Evolutionary conservation across 2,888 invertebrate genomes (phyloP), one percentile per base, ranked within the genome.

Genomic region (Aleiodes alternator): DNA sequence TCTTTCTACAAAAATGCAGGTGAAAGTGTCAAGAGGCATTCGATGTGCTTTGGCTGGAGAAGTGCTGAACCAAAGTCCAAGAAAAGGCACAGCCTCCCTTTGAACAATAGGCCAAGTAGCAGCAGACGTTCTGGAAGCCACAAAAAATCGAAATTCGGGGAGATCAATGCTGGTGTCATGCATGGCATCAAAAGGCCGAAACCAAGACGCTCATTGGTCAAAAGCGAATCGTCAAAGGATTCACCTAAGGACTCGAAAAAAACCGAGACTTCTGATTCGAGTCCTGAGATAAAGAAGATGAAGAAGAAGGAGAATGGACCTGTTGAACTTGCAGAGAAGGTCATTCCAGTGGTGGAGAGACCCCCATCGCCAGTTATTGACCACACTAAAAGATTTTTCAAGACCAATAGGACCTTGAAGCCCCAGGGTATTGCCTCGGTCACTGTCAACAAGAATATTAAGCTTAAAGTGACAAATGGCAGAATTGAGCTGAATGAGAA

Each of bases 181-280:
- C 94, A 94, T 83, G 92, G 91, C 77, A 93, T 94, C 70, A 90
- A 91, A 66, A 93, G 92, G 84, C 93, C 93, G 0, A 94, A 92
- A 87, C 85, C 90, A 0, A 90, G 90, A 55, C 81, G 74, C 9
- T 82, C 82, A 71, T 69, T 78, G 0, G 76, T 75, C 70, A 16
- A 81, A 43, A 78, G 59, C 3, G 64, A 76, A 0, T 73, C 76
- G 9, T 72, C 73, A 38, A 69, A 31, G 0, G 72, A 72, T 8
- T 23, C 23, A 23, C 2, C 2, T 1, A 23, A 23, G 23, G 23
- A 23, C 23, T 23, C 23, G 23, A 64, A 57, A 8, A 48, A 50
- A 14, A 29, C 11, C 9, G 23, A 31, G 14, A 38, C 23, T 23
- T 12, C 55, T 12, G 57, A 59, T 3, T 71, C 23, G 7, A 56